Evolutionary conservation across 2,888 invertebrate species (phyloP), one percentile per base, ranked within the genome.

Genomic region (Erannis defoliaria): DNA sequence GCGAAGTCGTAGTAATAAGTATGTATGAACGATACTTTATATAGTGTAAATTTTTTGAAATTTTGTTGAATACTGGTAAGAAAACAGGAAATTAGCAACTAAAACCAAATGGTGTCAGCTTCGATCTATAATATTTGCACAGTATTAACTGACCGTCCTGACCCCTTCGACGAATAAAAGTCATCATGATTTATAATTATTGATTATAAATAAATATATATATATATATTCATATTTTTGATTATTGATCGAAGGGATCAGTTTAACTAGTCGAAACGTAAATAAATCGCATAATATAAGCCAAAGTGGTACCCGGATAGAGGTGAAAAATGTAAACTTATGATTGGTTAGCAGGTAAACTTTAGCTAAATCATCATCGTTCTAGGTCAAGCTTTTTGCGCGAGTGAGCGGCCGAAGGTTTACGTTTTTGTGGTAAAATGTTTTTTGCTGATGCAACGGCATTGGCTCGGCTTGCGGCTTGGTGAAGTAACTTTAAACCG

Each of bases 361-460:
- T 53, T 53, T 59, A 65, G 62, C 70, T 71, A 71, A 74, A 73
- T 75, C 73, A 71, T 75, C 72, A 74, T 66, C 55, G 51, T 75
- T 80, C 77, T 82, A 78, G 83, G 82, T 77, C 81, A 80, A 68
- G 72, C 68, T 79, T 82, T 82, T 83, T 80, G 74, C 70, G 63
- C 56, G 63, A 78, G 78, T 79, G 78, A 82, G 69, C 75, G 79
- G 74, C 68, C 68, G 79, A 84, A 85, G 83, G 81, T 81, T 82
- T 59, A 55, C 48, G 68, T 74, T 78, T 78, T 78, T 75, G 68
- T 69, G 49, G 62, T 67, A 55, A 61, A 50, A 59, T 50, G 62
- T 64, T 71, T 70, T 71, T 71, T 62, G 50, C 55, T 62, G 62
- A 66, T 65, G 68, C 65, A 68, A 64, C 63, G 61, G 66, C 68